Percentiles rank a stretch among this genome's conserved stretches.
phyloP scores from a whole-genome alignment of 2,797 vertebrate species.

The Pampus argenteus region DNA sequence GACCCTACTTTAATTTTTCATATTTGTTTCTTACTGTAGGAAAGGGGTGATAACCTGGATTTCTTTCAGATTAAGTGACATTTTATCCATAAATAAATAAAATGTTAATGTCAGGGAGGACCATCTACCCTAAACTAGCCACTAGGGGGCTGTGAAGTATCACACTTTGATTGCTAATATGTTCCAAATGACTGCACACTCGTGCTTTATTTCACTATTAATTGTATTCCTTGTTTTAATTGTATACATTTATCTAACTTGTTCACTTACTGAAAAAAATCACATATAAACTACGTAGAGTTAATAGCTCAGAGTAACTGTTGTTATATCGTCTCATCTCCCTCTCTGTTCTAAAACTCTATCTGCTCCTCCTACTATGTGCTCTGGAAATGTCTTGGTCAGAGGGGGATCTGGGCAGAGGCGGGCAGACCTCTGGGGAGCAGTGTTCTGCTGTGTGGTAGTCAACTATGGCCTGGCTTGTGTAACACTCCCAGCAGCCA shows the following conservation, averaged over 20 bases:
- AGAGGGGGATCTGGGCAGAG: conserved; percentile 63
- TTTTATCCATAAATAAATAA: conserved; percentile 22
- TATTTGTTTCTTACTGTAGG: background rate
- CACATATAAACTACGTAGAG: conserved; percentile 13
- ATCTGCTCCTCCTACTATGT: conserved; percentile 49
- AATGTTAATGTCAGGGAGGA: conserved; percentile 37
- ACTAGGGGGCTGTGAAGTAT: conserved; percentile 78
- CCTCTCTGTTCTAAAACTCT: conserved; percentile 25
- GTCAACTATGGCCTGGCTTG: conserved; percentile 81
- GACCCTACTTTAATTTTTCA: background rate
- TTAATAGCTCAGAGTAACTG: conserved; percentile 8
- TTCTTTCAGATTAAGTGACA: conserved; percentile 2
- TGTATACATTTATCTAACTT: conserved; percentile 20
- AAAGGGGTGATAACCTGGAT: background rate
- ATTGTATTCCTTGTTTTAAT: too few relatives aligned
- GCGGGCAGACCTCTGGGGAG: conserved; percentile 76
- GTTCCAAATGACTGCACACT: conserved; percentile 4
- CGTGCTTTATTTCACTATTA: conserved; percentile 5
- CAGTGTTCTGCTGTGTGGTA: conserved; percentile 79
- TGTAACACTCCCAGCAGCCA: conserved; percentile 78
- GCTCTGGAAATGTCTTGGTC: conserved; percentile 64
- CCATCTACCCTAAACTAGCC: conserved; percentile 50
- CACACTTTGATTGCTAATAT: conserved; percentile 22
- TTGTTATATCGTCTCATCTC: conserved; percentile 31
- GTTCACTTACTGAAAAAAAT: background rate